Evolutionary conservation across 2,888 invertebrate genomes (phyloP).

Genomic region (Eupelmus urozonus): DNA sequence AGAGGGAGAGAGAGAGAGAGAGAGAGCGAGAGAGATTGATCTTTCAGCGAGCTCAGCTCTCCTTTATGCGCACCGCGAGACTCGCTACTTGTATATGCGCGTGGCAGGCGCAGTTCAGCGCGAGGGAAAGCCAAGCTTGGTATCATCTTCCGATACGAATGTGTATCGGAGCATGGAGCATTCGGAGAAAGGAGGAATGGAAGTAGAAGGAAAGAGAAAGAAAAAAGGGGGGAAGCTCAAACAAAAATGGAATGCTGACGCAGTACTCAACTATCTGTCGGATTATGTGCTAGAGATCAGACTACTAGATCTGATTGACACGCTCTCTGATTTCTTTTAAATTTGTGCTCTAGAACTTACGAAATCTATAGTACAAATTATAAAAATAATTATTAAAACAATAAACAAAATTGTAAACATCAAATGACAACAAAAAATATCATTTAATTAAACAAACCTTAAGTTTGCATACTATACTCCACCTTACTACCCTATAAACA

Average conservation of each 20-base stretch:
- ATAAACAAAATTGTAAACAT: too few relatives aligned
- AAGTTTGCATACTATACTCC: too few relatives aligned
- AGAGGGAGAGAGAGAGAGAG: too few relatives aligned
- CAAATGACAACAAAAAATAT: too few relatives aligned
- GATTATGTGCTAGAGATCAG: too few relatives aligned
- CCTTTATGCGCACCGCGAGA: background rate
- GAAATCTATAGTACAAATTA: too few relatives aligned
- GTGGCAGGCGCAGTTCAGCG: background rate
- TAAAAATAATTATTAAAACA: too few relatives aligned
- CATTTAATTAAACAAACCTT: too few relatives aligned
- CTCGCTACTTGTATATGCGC: background rate
- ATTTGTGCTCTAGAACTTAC: too few relatives aligned
- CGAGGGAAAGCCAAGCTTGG: background rate
- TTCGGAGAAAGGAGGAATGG: background rate
- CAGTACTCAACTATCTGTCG: background rate
- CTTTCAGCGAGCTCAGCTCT: slow-evolving; percentile 8
- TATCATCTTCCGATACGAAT: background rate
- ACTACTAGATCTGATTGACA: too few relatives aligned
- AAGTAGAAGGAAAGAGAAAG: background rate
- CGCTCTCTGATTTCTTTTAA: too few relatives aligned
- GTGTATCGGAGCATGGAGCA: background rate
- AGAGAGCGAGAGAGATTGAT: slow-evolving; percentile 30
- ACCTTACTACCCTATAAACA: too few relatives aligned
- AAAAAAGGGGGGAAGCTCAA: background rate
- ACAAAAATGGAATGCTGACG: slow-evolving; percentile 11